Evolutionary conservation across 2,113 vertebrate genomes (phyloP), one percentile per base, ranked within the genome.

Genomic region (Saguinus imperator): DNA sequence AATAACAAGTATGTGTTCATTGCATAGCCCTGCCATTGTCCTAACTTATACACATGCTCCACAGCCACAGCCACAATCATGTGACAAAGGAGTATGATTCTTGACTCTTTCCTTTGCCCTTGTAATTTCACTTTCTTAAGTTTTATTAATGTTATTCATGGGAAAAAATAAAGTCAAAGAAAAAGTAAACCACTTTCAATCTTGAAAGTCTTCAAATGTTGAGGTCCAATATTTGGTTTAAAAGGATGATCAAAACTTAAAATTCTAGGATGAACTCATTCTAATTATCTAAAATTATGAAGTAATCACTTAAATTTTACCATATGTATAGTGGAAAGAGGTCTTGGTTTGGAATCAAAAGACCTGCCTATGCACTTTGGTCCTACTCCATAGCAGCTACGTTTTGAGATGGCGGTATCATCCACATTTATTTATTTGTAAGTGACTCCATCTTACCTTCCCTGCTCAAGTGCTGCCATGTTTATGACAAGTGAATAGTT

Each of bases 251-350:
- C 50, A 32, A 80, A 79, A 64, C n/a, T 79, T 81, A 77, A 83
- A 92, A 97, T 70, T 80, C 57, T 70, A 86, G 13, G 23, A 72
- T 57, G 27, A 80, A 94, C 76, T 87, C 45, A 96, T 92, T 95
- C 68, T 37, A 96, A 64, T n/a, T 45, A 80, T 9, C 35, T 43
- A 80, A 93, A 40, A 80, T 85, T 64, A 94, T 37, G 77, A 70
- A 75, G 6, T 40, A 83, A 64, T 84, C 93, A 91, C 55, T 92
- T 96, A 86, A 79, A 35, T 94, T 90, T 92, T 79, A 84, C 66
- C 58, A 48, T 52, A 76, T 77, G 23, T 32, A 94, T 35, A 55
- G 6, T 6, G 37, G 70, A 64, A 94, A 55, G 55, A 89, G 5
- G 66, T 23, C 50, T 89, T 88, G 37, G 76, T 16, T 70, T 88